Percentiles rank a stretch among this genome's conserved stretches.
Evolutionary conservation across 2,888 invertebrate genomes (phyloP).

Genomic region (Thecophora atra): DNA sequence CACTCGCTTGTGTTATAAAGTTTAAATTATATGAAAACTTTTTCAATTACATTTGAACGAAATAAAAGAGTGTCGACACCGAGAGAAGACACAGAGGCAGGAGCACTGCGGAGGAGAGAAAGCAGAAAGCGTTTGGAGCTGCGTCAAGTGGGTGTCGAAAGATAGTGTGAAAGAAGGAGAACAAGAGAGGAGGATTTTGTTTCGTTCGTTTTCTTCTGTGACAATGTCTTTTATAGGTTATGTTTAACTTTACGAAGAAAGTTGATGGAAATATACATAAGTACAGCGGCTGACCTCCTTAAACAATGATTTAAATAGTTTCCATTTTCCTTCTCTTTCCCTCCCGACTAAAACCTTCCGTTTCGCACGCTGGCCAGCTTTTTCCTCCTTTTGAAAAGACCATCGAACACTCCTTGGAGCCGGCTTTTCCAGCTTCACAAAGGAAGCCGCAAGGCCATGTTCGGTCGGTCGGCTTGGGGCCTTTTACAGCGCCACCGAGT

Average conservation of each 20-base stretch:
- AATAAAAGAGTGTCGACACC: constrained; percentile 18
- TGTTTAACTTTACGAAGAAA: no score
- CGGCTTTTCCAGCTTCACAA: neutral
- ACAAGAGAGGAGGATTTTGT: no score
- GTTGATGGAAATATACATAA: neutral
- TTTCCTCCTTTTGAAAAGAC: no score
- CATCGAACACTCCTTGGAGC: no score
- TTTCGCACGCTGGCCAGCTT: no score
- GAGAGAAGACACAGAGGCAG: neutral
- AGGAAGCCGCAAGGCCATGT: constrained; percentile 5
- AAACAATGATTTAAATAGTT: no score
- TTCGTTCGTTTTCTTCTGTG: no score
- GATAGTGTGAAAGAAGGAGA: no score
- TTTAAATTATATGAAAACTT: constrained; percentile 51
- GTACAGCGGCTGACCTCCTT: neutral
- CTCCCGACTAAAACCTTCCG: no score
- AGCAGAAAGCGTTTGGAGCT: neutral
- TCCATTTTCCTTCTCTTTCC: no score
- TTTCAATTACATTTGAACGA: constrained; percentile 47
- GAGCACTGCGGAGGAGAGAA: neutral
- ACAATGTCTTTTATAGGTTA: no score
- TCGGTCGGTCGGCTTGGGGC: neutral
- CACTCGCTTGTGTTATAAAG: constrained; percentile 38
- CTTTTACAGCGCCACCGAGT: constrained; percentile 62
- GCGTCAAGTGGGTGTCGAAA: no score